phyloP scores from a whole-genome alignment of 1,140 invertebrate species.

The Ganaspis sp. region DNA sequence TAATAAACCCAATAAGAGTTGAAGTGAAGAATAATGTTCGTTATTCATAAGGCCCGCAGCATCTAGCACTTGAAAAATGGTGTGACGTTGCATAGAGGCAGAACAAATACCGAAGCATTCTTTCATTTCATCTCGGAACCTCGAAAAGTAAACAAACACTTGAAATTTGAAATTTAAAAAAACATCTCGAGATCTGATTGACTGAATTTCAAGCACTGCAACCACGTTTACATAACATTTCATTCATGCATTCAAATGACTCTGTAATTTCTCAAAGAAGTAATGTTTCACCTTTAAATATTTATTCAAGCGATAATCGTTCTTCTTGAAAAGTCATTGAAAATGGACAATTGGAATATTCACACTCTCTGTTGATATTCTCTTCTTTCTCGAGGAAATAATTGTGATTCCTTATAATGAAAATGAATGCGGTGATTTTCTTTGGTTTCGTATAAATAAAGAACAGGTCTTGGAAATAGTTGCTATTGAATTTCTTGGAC shows the following conservation, averaged over 20 bases:
- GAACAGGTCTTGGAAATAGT: not conserved
- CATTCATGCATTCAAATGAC: slow-evolving; percentile 14
- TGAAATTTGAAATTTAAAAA: slow-evolving; percentile 14
- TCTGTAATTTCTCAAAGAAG: slow-evolving; percentile 24
- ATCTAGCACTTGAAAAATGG: not conserved
- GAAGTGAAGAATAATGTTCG: not conserved
- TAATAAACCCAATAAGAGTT: no score
- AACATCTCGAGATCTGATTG: slow-evolving; percentile 2
- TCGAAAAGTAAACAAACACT: slow-evolving; percentile 13
- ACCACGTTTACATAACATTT: slow-evolving; percentile 26
- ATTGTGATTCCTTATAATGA: not conserved
- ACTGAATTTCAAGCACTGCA: slow-evolving; percentile 29
- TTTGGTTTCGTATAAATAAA: not conserved
- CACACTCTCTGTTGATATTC: not conserved
- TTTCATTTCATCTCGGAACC: slow-evolving; percentile 7
- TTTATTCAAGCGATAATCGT: slow-evolving; percentile 25
- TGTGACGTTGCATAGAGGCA: not conserved
- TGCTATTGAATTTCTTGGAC: not conserved
- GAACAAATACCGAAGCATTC: not conserved
- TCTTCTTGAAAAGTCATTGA: no score
- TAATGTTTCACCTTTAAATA: slow-evolving; percentile 22
- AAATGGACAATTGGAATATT: no score
- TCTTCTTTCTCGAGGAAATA: not conserved
- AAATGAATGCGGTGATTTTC: not conserved
- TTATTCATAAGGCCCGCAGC: not conserved